Evolutionary conservation across 2,113 vertebrate genomes (phyloP).

Genomic region (Charina bottae): DNA sequence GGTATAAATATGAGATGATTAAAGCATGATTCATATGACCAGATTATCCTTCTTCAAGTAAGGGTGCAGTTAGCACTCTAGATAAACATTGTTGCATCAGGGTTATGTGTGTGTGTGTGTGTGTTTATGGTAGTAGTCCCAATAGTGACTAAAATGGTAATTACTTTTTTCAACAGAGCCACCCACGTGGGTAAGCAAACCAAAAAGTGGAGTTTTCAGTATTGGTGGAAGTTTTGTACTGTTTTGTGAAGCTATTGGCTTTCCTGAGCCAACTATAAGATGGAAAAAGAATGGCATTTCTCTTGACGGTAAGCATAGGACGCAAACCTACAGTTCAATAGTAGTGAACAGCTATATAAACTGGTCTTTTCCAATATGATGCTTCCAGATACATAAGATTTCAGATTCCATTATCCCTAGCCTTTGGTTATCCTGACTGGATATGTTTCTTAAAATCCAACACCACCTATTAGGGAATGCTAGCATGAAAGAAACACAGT

Average conservation of each 20-base stretch:
- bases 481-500: not conserved
- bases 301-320: slow-evolving; percentile 76
- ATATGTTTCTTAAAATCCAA: not conserved
- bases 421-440: not conserved
- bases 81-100: not conserved
- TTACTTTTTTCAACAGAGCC: slow-evolving; percentile 76
- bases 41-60: not conserved
- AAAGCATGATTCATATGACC: not conserved
- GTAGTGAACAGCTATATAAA: not conserved
- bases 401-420: not conserved
- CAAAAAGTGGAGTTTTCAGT: slow-evolving; percentile 81
- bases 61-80: not conserved
- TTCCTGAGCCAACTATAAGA: slow-evolving; percentile 78
- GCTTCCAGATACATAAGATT: not conserved
- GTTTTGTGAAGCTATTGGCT: slow-evolving; percentile 85
- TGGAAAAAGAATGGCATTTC: slow-evolving; percentile 88
- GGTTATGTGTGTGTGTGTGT: not conserved
- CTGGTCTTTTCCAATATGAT: not conserved
- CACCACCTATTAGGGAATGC: not conserved
- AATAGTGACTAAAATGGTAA: not conserved
- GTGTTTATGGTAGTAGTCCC: not conserved
- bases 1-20: not conserved
- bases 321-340: not conserved
- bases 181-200: slow-evolving; percentile 85
- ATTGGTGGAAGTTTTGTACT: slow-evolving; percentile 80